phyloP scores from a whole-genome alignment of 2,113 vertebrate genomes.

The Crocuta crocuta region DNA sequence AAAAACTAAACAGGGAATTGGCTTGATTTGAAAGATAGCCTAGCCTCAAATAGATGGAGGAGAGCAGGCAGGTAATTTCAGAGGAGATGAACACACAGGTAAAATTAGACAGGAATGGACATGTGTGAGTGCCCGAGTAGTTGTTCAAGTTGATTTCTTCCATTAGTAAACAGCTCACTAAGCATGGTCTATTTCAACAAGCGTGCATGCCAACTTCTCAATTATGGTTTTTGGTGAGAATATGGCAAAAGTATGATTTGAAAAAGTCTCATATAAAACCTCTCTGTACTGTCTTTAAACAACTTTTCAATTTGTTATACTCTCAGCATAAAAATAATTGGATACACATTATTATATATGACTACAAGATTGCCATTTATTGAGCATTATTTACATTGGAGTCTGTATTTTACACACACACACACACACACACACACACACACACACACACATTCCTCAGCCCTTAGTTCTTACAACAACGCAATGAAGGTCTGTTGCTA shows the following conservation, averaged over 20 bases:
- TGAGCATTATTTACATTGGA: not conserved
- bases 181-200: not conserved
- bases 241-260: not conserved
- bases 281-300: not conserved
- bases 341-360: not conserved
- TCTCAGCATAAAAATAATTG: not conserved
- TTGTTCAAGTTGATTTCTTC: not conserved
- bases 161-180: not conserved
- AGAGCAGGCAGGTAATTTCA: not conserved
- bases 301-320: not conserved
- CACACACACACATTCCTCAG: not conserved
- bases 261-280: not conserved
- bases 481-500: not conserved
- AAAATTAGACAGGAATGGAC: not conserved
- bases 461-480: not conserved
- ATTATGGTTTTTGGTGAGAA: not conserved
- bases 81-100: not conserved
- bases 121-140: fast-evolving
- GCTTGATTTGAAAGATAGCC: not conserved
- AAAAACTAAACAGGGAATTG: not conserved
- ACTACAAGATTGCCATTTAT: not conserved
- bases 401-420: not conserved
- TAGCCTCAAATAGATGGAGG: not conserved
- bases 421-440: not conserved
- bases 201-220: not conserved